These are phyloP conservation scores for Machimus rusticus DNA, from an alignment of 2,888 invertebrate species.

Conservation along the genomic window DNA sequence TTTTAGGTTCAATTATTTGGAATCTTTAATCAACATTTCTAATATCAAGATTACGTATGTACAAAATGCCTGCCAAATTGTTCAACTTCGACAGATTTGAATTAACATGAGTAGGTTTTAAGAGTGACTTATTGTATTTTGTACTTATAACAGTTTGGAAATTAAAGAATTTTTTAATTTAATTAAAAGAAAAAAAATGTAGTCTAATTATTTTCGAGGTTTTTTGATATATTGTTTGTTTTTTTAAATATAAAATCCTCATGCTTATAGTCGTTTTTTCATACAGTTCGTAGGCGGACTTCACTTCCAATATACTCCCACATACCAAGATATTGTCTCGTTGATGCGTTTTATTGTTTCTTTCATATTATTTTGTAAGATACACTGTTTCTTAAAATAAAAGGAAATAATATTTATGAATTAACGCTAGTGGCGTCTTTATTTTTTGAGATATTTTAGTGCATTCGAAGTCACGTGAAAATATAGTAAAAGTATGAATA, in stretches of 20 bases:
- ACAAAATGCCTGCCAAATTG: no score
- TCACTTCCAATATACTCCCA: neutral
- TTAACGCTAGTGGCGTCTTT: neutral
- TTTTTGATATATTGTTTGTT: neutral
- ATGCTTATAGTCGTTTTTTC: neutral
- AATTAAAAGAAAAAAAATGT: no score
- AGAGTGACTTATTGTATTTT: no score
- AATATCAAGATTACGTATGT: no score
- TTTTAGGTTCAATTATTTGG: no score
- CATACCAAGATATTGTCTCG: neutral
- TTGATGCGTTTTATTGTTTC: neutral
- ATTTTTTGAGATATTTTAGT: neutral
- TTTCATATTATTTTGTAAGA: neutral
- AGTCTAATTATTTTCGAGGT: no score
- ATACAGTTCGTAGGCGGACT: neutral
- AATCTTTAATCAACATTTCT: no score
- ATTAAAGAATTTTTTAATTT: no score
- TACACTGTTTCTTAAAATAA: neutral
- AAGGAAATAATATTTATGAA: neutral
- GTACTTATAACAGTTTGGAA: no score
- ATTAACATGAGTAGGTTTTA: no score
- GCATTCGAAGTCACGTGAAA: neutral
- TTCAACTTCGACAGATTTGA: no score
- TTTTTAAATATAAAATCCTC: neutral
- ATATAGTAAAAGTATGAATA: neutral